Conservation (phyloP, 2,113 vertebrate species). For the Zapornia atra region DNA sequence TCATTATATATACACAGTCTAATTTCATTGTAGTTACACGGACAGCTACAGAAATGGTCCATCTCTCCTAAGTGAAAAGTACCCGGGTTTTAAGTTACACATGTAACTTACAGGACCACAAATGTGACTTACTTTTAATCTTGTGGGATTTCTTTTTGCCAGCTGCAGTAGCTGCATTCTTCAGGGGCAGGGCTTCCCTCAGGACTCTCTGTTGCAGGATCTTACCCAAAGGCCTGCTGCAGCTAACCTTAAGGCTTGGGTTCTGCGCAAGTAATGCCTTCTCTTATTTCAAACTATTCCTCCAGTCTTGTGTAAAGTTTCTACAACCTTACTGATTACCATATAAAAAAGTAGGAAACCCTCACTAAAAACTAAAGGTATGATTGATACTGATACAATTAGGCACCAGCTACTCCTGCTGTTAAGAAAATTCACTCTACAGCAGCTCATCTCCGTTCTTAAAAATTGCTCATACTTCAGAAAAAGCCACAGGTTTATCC, state of each 20-base stretch:
- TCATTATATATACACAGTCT: background rate
- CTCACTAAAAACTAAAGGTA: background rate
- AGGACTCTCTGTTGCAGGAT: background rate
- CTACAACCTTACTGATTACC: background rate
- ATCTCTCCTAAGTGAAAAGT: background rate
- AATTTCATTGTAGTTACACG: background rate
- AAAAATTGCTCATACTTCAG: background rate
- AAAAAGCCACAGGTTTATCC: background rate
- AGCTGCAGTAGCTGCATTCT: background rate
- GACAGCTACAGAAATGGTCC: background rate
- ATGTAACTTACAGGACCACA: fast-evolving
- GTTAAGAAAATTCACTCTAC: background rate
- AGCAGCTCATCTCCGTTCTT: background rate
- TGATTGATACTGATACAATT: background rate
- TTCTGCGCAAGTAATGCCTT: background rate
- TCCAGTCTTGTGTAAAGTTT: background rate
- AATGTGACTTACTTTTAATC: background rate
- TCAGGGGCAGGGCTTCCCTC: background rate
- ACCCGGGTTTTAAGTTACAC: background rate
- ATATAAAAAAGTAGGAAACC: background rate
- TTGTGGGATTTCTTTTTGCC: background rate
- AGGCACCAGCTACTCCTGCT: background rate
- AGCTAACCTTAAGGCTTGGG: background rate
- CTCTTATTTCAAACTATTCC: background rate
- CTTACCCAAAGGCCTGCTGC: background rate